A percentile compares a stretch with the other conserved stretches of the same genome.
These are phyloP conservation scores for Neomonachus schauinslandi DNA, from an alignment of 2,113 vertebrate genomes.

Conservation along the genomic window DNA sequence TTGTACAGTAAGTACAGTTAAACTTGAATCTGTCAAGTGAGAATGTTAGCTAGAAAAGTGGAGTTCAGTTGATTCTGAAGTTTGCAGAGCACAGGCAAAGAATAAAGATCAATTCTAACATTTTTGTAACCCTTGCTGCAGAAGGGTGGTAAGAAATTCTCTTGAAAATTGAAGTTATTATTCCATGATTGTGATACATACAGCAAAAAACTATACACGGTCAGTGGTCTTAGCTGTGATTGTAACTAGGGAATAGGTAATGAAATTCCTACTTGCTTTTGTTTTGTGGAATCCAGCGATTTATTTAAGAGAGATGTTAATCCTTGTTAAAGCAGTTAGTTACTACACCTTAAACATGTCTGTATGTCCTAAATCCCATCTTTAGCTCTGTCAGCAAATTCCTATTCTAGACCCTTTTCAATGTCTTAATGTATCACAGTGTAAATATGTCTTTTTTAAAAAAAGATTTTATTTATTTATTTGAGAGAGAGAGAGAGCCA, in stretches of 20 bases:
- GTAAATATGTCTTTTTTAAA: neutral
- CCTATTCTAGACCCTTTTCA: neutral
- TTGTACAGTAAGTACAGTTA: neutral
- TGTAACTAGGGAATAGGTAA: neutral
- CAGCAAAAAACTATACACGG: neutral
- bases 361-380: neutral
- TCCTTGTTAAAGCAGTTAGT: neutral
- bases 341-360: neutral
- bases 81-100: neutral
- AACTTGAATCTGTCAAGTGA: neutral
- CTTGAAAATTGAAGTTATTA: slow-evolving; percentile 19
- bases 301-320: neutral
- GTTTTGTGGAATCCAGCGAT: slow-evolving; percentile 16
- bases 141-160: neutral
- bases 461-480: neutral
- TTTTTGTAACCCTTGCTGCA: neutral
- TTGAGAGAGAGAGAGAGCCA: neutral
- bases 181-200: neutral
- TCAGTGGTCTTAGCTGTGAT: neutral
- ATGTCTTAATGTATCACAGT: neutral
- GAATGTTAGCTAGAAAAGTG: neutral
- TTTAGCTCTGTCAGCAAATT: slow-evolving; percentile 26
- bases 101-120: neutral
- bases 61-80: neutral
- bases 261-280: neutral